Percentiles rank a stretch among this genome's conserved stretches.
These are phyloP conservation scores for Dinoponera quadriceps DNA, from an alignment of 1,140 invertebrate genomes.

Conservation along the genomic window DNA sequence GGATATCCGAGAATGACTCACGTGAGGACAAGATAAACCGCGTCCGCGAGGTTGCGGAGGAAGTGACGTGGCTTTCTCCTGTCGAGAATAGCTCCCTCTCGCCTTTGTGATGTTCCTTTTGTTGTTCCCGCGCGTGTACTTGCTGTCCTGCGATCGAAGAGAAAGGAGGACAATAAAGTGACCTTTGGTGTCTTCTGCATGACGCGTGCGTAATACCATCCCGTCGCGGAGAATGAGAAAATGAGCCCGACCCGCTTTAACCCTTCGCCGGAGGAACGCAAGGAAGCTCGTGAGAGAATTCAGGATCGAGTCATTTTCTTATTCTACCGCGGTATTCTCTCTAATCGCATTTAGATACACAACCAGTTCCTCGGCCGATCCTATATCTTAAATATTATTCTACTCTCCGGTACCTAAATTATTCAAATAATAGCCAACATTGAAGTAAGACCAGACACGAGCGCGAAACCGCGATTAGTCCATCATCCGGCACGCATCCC, in stretches of 20 bases:
- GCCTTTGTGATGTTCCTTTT: slow-evolving; percentile 30
- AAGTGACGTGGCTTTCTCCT: slow-evolving; percentile 70
- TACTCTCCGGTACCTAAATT: neutral
- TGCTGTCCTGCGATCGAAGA: neutral
- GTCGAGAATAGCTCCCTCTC: slow-evolving; percentile 62
- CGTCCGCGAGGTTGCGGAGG: slow-evolving; percentile 64
- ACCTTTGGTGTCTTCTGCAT: slow-evolving; percentile 52
- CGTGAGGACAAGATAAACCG: slow-evolving; percentile 66
- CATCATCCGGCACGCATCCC: slow-evolving; percentile 18
- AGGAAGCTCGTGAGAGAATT: neutral
- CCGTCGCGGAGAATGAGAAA: slow-evolving; percentile 33
- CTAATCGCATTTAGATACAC: no score
- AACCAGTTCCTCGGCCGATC: no score
- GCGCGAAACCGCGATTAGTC: neutral
- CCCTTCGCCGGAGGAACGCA: slow-evolving; percentile 1
- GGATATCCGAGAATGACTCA: slow-evolving; percentile 48
- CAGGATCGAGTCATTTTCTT: neutral
- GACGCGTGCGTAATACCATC: slow-evolving; percentile 62
- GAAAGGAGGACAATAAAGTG: slow-evolving; percentile 45
- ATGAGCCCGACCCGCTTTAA: slow-evolving; percentile 18
- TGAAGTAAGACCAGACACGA: neutral
- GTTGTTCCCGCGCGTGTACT: slow-evolving; percentile 37
- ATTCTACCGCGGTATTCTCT: no score
- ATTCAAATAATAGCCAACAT: neutral
- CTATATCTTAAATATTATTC: no score